Conservation (phyloP, 2,888 invertebrate genomes). For the Drosophila niveifrons region DNA sequence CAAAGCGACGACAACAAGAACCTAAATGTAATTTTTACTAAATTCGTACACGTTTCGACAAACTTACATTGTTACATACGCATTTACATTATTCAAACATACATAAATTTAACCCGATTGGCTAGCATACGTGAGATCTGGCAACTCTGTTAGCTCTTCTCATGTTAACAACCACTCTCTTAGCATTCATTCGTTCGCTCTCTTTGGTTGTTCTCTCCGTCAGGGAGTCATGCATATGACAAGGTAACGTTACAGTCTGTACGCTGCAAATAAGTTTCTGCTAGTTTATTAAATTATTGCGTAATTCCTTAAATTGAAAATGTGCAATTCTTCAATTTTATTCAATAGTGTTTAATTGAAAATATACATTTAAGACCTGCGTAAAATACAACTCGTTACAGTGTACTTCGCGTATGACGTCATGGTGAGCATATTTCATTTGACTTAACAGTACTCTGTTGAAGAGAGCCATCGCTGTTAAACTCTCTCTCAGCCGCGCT, state of each 20-base stretch:
- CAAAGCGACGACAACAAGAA: conserved; percentile 21
- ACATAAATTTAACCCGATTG: conserved; percentile 1
- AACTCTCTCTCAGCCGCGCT: neutral
- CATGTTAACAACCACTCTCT: conserved; percentile 3
- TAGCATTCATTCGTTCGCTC: neutral
- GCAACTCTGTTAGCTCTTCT: neutral
- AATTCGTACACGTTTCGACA: neutral
- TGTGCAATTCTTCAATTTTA: neutral
- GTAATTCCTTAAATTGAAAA: too few species aligned
- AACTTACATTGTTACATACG: neutral
- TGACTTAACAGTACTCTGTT: neutral
- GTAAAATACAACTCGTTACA: too few species aligned
- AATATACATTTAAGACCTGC: neutral
- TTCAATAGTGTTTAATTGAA: neutral
- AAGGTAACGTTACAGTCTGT: neutral
- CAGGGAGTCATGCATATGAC: neutral
- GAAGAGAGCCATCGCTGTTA: conserved; percentile 7
- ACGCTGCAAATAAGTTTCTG: neutral
- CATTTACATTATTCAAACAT: neutral
- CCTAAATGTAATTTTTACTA: conserved; percentile 24
- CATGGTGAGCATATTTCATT: neutral
- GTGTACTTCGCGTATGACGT: neutral
- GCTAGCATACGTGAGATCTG: neutral
- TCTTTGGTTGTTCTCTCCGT: neutral
- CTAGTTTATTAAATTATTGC: too few species aligned